Evolutionary conservation across 2,113 vertebrate species (phyloP), one percentile per base, ranked within the genome.

Genomic region (Grammomys surdaster): DNA sequence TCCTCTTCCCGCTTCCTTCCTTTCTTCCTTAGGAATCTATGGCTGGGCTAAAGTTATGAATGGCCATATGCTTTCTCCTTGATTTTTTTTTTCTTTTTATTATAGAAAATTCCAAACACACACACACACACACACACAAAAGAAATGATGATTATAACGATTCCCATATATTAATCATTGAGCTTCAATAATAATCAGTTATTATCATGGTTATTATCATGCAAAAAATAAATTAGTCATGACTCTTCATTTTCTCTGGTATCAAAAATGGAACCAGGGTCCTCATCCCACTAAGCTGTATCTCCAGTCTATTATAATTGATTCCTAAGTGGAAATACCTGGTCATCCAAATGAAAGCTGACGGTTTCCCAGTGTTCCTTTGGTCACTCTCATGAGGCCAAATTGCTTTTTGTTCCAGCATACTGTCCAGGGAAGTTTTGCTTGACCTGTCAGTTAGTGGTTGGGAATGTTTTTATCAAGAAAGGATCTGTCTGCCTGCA

Each of bases 1-100:
- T 51, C 54, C n/a, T 46, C 17, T 33, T 26, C 60, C 43, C 26
- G 46, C 78, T 43, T 12, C 31, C 89, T 84, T 43, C 43, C 65
- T 80, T n/a, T 7, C 40, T 93, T 96, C 80, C 76, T 94, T 85
- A 43, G 40, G 22, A 77, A 8, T 48, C 10, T 72, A 13, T 78
- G 90, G 63, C 95, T 90, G 26, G 95, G 92, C 87, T 92, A 92
- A 16, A 85, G 70, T 93, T 97, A 93, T 85, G 65, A 90, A 85
- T 96, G 94, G 40, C 78, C 85, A 90, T 89, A 75, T 91, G 73
- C 63, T 46, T 87, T 95, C 72, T 95, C 77, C 48, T 93, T 80
- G 54, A 77, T 67, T 48, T 33, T 58, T 33, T 58, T 96, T 94
- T 91, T 69, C 70, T 90, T 93, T 78, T 56, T 81, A 84, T 86